Evolutionary conservation across 2,888 invertebrate genomes (phyloP), one percentile per base, ranked within the genome.

Genomic region (Ormyrus thymus): DNA sequence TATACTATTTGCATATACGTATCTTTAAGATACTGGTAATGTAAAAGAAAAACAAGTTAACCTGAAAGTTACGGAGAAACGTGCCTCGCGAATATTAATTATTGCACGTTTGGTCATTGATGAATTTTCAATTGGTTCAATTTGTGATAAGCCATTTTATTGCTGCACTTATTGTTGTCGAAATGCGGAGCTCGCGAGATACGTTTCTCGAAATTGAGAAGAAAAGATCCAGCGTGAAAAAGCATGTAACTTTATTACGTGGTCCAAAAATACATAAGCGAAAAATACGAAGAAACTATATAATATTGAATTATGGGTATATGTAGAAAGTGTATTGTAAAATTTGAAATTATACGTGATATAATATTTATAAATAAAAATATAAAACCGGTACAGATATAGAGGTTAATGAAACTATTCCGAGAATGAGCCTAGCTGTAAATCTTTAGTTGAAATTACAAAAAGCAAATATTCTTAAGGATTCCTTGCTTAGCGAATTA

Each of bases 191-290:
- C 50, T 72, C 43, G 13, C 50, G 48, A 58, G 43, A 10, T n/a
- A 50, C 43, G 50, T 65, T 74, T 74, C 50, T 65, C 50, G 15
- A 50, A 29, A 65, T 58, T 13, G 13, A 11, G 46, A 62, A 51
- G 15, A 61, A 65, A n/a, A 7, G 43, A 56, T 50, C 13, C 10
- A 58, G 58, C 64, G 65, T 13, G 7, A 59, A 46, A 59, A 51
- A 45, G 50, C 58, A 76, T 56, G 15, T 64, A 69, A 58, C 11
- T 46, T 71, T 53, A 70, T 81, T 75, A 77, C 66, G 78, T 75
- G 81, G 81, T 81, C 79, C 81, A 81, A 83, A 66, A 55, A 68
- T 15, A 76, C 56, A 50, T 62, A 72, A 77, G 62, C 45, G 69
- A 76, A 69, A 29, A 65, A 65, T 62, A 55, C 8, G 50, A 66